Base-by-base conservation (phyloP, 2,113 vertebrate species). In the Nematolebias whitei region DNA sequence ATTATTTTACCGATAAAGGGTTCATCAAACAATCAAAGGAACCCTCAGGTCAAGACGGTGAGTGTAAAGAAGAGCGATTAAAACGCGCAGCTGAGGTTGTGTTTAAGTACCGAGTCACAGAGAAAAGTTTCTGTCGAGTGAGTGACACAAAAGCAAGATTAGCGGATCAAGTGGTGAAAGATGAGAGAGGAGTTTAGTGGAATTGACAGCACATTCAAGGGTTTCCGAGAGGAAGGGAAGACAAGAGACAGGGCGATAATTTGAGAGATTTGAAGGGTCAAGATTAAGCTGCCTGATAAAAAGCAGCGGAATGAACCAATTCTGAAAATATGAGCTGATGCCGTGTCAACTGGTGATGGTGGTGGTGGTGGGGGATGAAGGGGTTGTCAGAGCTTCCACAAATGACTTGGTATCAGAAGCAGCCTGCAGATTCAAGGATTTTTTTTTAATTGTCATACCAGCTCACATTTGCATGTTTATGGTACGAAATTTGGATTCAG, bases 241-340 rank as follows among this genome's bases (percentile, higher is more conserved):
- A 80, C 81, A 61, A 72, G 80, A 79, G 81, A 84, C 83, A 55
- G 66, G 83, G 66, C 57, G 83, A 89, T 85, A 24, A 71, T 87
- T 84, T 78, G 38, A 57, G 57, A 83, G 83, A 87, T 90, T 80
- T 87, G 86, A 85, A 84, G 83, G 89, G 87, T 91, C 87, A 81
- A 88, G 87, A 91, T 89, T 83, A 88, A 91, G 86, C 86, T 76
- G 81, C 69, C 81, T 85, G 87, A 90, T 89, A 89, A 89, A 83
- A 79, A 84, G 84, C 70, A 55, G 76, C 74, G 77, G 86, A 87
- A 90, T 85, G 69, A 87, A 85, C 57, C 80, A 72, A 87, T 85
- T 86, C 78, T 63, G 71, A 77, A 82, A 83, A 67, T 75, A 74
- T 45, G 67, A 70, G 83, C 74, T 68, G 74, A 85, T 68, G 78